A percentile compares a stretch with the other conserved stretches of the same genome.
Conservation (phyloP, 2,113 vertebrate species). For the Rhinichthys klamathensis region DNA sequence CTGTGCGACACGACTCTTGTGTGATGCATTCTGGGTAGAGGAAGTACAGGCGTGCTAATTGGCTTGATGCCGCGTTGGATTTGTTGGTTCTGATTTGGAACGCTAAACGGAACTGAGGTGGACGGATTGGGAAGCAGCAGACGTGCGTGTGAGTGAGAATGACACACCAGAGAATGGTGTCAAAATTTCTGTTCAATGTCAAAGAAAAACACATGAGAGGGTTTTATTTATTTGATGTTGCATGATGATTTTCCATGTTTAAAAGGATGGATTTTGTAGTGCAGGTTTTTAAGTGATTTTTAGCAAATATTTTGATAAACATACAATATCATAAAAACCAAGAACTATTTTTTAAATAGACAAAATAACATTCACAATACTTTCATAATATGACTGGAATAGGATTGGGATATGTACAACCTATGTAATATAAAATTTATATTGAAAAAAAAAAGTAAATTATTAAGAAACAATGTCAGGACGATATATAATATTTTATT, state of each 20-base stretch:
- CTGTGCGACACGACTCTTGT: not conserved
- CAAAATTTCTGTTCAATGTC: not conserved
- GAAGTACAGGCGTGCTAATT: conserved; percentile 41
- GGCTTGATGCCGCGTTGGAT: conserved; percentile 37
- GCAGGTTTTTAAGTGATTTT: not conserved
- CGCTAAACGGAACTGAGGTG: not conserved
- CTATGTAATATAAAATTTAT: not conserved
- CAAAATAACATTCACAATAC: no score
- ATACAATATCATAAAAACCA: not conserved
- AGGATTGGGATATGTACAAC: no score
- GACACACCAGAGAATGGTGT: not conserved
- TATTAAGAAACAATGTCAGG: no score
- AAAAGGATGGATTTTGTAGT: not conserved
- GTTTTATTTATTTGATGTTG: conserved; percentile 4
- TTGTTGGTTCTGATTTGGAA: conserved; percentile 10
- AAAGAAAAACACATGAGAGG: not conserved
- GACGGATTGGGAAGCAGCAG: conserved; percentile 2
- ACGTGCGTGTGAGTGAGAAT: not conserved
- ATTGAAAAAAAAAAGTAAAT: no score
- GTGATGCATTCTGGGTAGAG: conserved; percentile 21
- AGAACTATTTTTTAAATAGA: not conserved
- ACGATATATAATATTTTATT: no score
- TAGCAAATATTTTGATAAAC: not conserved
- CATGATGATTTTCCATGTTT: not conserved
- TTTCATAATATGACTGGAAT: no score